These are phyloP conservation scores for Hycleus phaleratus DNA, from an alignment of 1,140 invertebrate genomes.

Conservation along the genomic window DNA sequence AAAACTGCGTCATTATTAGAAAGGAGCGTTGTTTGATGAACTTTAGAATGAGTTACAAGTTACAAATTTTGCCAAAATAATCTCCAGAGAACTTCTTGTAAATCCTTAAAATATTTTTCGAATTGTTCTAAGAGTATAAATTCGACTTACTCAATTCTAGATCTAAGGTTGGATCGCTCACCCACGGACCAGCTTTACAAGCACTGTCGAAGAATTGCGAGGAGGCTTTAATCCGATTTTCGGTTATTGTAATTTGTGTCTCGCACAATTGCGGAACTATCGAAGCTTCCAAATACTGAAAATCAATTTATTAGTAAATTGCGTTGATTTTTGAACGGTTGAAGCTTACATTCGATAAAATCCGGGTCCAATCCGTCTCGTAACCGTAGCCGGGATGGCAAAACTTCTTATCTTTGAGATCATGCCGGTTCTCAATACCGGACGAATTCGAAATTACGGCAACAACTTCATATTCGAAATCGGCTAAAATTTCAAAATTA, in stretches of 20 bases:
- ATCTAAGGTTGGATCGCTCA: slow-evolving; percentile 57
- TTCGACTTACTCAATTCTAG: slow-evolving; percentile 56
- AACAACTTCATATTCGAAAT: slow-evolving; percentile 58
- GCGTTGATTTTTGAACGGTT: not conserved
- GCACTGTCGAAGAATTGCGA: slow-evolving; percentile 63
- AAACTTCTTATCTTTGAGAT: slow-evolving; percentile 57
- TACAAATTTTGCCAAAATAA: too few species aligned
- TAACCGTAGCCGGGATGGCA: slow-evolving; percentile 68
- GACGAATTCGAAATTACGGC: slow-evolving; percentile 58
- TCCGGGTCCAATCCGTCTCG: slow-evolving; percentile 57
- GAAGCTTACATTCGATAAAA: slow-evolving; percentile 53
- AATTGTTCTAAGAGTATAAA: not conserved
- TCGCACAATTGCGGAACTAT: slow-evolving; percentile 60
- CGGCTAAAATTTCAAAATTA: slow-evolving; percentile 40
- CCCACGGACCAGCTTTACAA: slow-evolving; percentile 77
- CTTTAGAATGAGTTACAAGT: too few species aligned
- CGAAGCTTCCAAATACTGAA: slow-evolving; percentile 64
- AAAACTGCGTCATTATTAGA: too few species aligned
- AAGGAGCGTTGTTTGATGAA: too few species aligned
- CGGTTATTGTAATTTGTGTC: slow-evolving; percentile 53
- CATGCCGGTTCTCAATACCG: slow-evolving; percentile 47
- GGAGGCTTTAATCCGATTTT: slow-evolving; percentile 61
- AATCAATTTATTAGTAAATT: slow-evolving; percentile 11
- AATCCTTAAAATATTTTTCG: not conserved
- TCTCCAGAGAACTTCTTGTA: too few species aligned